Evolutionary conservation across 1,140 invertebrate genomes (phyloP).

Genomic region (Pseudomyrmex sp.): DNA sequence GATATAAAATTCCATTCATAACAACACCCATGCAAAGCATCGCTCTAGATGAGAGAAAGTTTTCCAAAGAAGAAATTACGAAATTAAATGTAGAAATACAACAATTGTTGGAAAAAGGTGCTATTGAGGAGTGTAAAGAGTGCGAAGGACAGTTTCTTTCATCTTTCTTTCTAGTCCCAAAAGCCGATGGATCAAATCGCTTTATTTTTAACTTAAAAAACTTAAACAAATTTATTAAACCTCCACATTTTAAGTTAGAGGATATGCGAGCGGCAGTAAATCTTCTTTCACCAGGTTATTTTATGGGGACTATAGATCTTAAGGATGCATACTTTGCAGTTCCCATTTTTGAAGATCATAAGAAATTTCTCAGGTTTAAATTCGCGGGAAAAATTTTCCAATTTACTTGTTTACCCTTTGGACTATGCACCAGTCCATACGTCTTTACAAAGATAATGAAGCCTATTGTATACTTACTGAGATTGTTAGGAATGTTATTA

Average conservation of each 20-base stretch:
- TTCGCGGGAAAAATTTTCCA: conserved; percentile 17
- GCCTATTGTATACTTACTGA: not conserved
- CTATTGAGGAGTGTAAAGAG: not conserved
- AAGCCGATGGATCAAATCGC: conserved; percentile 58
- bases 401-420: conserved; percentile 33
- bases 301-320: conserved; percentile 48
- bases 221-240: conserved; percentile 67
- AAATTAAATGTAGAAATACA: not conserved
- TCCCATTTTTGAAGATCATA: not conserved
- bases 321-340: conserved; percentile 14
- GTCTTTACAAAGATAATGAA: conserved; percentile 37
- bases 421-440: not conserved
- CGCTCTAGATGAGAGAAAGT: not conserved
- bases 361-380: conserved; percentile 41
- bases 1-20: conserved; percentile 3
- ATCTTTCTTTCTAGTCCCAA: conserved; percentile 63
- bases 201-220: conserved; percentile 72
- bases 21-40: not conserved
- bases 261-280: conserved; percentile 53
- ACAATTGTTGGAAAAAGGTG: not conserved
- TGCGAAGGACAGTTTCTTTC: not conserved
- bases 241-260: conserved; percentile 70
- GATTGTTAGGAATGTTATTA: not conserved
- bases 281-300: conserved; percentile 27
- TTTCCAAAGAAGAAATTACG: not conserved